A percentile compares a stretch with the other conserved stretches of the same genome.
phyloP scores from a whole-genome alignment of 2,113 vertebrate species.

The Prietella phreatophila region DNA sequence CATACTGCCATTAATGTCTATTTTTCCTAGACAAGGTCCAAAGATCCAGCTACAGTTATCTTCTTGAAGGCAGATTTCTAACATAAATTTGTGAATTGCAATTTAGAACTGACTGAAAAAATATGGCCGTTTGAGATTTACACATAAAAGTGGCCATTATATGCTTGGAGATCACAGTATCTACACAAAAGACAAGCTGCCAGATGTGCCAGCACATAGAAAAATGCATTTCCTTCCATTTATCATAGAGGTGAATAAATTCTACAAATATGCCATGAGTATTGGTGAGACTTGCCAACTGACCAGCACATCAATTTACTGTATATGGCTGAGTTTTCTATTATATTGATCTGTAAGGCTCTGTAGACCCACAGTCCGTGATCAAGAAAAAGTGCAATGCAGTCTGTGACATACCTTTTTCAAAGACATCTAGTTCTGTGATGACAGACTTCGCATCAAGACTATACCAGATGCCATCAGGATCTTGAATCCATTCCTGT shows the following conservation, averaged over 20 bases:
- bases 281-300: neutral
- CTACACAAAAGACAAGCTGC: neutral
- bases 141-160: neutral
- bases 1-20: neutral
- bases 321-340: neutral
- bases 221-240: neutral
- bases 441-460: slow-evolving; percentile 46
- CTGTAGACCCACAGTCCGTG: neutral
- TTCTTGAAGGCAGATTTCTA: neutral
- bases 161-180: neutral
- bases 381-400: neutral
- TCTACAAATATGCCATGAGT: neutral
- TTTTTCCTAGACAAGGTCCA: neutral
- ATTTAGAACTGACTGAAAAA: neutral
- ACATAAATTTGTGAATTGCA: neutral
- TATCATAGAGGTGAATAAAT: neutral
- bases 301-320: neutral
- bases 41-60: neutral
- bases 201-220: neutral
- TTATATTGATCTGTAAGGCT: neutral
- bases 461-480: slow-evolving; percentile 65
- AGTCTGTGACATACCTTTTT: slow-evolving; percentile 56
- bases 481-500: slow-evolving; percentile 70
- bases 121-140: neutral
- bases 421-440: slow-evolving; percentile 50